These are phyloP conservation scores for Hedya salicella DNA, from an alignment of 2,888 invertebrate genomes.

Conservation along the genomic window DNA sequence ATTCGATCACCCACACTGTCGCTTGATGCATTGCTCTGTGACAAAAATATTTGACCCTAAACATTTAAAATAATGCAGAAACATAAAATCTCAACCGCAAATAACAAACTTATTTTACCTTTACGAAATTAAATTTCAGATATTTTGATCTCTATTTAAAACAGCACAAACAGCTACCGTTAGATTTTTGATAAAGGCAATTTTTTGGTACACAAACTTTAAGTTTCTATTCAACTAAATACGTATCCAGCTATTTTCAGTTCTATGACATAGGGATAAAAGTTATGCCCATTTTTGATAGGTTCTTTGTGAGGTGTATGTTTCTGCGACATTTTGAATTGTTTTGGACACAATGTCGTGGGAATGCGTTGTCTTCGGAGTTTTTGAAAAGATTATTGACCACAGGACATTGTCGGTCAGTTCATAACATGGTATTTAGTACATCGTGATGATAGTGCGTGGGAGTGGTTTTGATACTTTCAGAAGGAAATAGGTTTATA, in stretches of 20 bases:
- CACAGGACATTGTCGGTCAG: slow-evolving; percentile 70
- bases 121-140: not conserved
- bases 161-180: slow-evolving; percentile 50
- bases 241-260: slow-evolving; percentile 40
- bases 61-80: slow-evolving; percentile 66
- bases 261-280: slow-evolving; percentile 46
- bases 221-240: slow-evolving; percentile 25
- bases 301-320: slow-evolving; percentile 54
- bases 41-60: slow-evolving; percentile 67
- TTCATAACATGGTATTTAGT: slow-evolving; percentile 78
- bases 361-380: slow-evolving; percentile 66
- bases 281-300: slow-evolving; percentile 14
- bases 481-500: not conserved
- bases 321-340: slow-evolving; percentile 71
- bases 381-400: slow-evolving; percentile 68
- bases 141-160: slow-evolving; percentile 61
- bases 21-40: slow-evolving; percentile 52
- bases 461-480: slow-evolving; percentile 60
- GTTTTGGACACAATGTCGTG: slow-evolving; percentile 71
- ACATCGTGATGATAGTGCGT: slow-evolving; percentile 35
- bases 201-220: slow-evolving; percentile 48
- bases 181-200: slow-evolving; percentile 56
- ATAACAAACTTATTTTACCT: slow-evolving; percentile 10
- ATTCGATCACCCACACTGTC: slow-evolving; percentile 62
- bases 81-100: slow-evolving; percentile 31